Conservation (phyloP, 2,888 invertebrate genomes). For the Agrochola litura region DNA sequence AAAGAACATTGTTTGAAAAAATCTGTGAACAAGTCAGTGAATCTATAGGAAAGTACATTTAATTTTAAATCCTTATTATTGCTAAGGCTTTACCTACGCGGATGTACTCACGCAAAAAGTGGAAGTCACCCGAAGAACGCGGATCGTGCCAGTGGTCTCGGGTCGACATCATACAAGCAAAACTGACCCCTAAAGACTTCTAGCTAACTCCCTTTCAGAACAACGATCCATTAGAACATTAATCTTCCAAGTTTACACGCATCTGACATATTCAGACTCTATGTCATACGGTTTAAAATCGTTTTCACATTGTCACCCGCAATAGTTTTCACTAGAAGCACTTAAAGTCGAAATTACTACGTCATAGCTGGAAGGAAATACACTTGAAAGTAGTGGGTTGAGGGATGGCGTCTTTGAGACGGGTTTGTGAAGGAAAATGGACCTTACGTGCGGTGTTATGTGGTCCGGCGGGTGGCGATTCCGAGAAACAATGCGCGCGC, state of each 20-base stretch:
- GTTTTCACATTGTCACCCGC: constrained; percentile 75
- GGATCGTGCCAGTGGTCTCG: constrained; percentile 82
- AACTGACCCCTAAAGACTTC: constrained; percentile 77
- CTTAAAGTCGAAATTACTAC: constrained; percentile 80
- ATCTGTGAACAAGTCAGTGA: not conserved
- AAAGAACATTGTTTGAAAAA: not conserved
- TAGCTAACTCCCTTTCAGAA: constrained; percentile 77
- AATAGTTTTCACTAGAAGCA: constrained; percentile 65
- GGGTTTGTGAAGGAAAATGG: constrained; percentile 77
- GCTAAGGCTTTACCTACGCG: constrained; percentile 79
- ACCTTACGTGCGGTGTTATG: constrained; percentile 81
- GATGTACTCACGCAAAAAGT: constrained; percentile 87
- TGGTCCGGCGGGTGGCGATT: constrained; percentile 83
- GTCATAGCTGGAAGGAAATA: constrained; percentile 79
- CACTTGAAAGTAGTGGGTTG: constrained; percentile 76
- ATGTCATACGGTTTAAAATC: constrained; percentile 79
- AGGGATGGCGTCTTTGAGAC: constrained; percentile 81
- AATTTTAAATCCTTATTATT: constrained; percentile 85
- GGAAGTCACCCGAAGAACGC: constrained; percentile 87
- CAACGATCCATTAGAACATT: constrained; percentile 79
- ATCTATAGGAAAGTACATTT: constrained; percentile 60
- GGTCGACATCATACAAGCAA: constrained; percentile 75
- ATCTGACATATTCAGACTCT: constrained; percentile 77
- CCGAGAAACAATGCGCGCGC: constrained; percentile 87
- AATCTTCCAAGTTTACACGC: constrained; percentile 76